A percentile compares a stretch with the other conserved stretches of the same genome.
Conservation (phyloP, 2,113 vertebrate species). For the Delphinapterus leucas region DNA sequence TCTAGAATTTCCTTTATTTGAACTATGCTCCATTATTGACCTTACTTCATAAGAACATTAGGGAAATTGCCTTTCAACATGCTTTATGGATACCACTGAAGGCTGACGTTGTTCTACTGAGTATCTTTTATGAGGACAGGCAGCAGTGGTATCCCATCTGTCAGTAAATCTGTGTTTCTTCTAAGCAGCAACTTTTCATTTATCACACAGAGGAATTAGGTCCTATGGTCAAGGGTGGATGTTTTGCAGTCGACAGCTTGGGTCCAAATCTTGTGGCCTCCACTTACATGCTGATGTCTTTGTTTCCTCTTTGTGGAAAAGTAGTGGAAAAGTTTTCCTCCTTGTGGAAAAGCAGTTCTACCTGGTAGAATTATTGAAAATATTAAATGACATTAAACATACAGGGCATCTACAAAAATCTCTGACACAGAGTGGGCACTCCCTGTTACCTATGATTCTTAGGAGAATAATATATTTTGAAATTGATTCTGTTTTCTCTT, state of each 20-base stretch:
- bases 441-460: not conserved
- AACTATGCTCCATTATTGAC: not conserved
- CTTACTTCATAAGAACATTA: not conserved
- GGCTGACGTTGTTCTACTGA: not conserved
- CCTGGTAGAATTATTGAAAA: not conserved
- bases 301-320: not conserved
- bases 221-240: not conserved
- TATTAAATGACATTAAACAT: not conserved
- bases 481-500: not conserved
- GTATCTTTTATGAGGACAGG: not conserved
- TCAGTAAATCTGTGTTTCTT: not conserved
- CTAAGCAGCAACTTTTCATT: not conserved
- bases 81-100: not conserved
- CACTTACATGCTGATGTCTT: not conserved
- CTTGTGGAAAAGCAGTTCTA: not conserved
- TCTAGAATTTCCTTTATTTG: not conserved
- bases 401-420: not conserved
- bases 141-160: not conserved
- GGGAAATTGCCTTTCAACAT: not conserved
- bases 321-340: too few relatives aligned
- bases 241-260: not conserved
- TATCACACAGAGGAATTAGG: not conserved
- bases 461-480: not conserved
- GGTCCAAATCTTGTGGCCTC: not conserved
- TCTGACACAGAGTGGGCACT: not conserved